Conservation (phyloP, 2,797 vertebrate genomes). For the Sebastes hubbsi region DNA sequence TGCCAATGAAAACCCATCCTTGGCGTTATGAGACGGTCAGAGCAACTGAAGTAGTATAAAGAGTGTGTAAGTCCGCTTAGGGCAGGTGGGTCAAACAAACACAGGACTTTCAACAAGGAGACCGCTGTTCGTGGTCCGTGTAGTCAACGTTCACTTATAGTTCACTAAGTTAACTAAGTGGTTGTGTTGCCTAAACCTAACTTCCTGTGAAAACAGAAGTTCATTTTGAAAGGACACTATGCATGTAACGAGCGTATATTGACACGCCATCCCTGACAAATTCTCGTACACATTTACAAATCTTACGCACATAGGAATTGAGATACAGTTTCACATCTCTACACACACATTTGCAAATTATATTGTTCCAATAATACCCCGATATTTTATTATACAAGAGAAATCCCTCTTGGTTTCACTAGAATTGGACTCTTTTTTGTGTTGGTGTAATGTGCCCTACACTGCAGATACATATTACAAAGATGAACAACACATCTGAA, state of each 20-base stretch:
- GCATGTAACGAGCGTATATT: no score
- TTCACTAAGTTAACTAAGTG: no score
- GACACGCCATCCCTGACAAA: background rate
- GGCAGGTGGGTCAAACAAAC: no score
- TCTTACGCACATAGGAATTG: background rate
- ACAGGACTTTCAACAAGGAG: no score
- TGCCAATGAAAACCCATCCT: accelerated
- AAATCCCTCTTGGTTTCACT: conserved; percentile 21
- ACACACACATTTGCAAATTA: background rate
- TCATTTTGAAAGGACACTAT: no score
- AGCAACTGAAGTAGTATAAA: no score
- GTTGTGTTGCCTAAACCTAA: no score
- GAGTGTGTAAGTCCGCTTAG: no score
- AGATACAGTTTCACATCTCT: background rate
- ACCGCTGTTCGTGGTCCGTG: no score
- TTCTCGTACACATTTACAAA: background rate
- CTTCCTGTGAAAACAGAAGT: no score
- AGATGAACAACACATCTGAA: background rate
- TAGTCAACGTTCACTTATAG: no score
- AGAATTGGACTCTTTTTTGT: background rate
- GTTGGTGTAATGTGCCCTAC: background rate
- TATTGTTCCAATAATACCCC: background rate
- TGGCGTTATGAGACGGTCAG: no score
- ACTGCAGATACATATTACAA: background rate
- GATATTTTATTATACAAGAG: conserved; percentile 6